Percentiles rank a stretch among this genome's conserved stretches.
These are phyloP conservation scores for Ormia ochracea DNA, from an alignment of 2,888 invertebrate genomes.

Conservation along the genomic window DNA sequence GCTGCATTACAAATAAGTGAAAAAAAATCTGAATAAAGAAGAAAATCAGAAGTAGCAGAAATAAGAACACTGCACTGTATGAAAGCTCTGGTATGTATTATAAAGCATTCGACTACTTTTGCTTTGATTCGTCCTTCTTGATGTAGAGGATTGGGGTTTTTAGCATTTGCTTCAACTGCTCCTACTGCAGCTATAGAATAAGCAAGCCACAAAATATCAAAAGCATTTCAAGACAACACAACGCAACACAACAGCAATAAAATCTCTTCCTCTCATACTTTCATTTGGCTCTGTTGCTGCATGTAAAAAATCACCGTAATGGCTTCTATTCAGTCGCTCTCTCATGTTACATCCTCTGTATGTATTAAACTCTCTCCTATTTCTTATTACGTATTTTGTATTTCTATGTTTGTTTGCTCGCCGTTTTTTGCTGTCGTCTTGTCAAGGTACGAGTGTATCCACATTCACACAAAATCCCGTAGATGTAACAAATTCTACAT, in stretches of 20 bases:
- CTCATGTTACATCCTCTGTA: slow-evolving; percentile 6
- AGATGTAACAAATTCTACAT: slow-evolving; percentile 11
- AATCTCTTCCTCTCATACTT: slow-evolving; percentile 21
- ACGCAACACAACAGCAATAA: slow-evolving; percentile 16
- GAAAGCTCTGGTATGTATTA: background rate
- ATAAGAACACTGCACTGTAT: background rate
- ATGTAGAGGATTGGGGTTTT: slow-evolving; percentile 69
- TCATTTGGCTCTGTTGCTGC: background rate
- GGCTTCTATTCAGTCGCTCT: slow-evolving; percentile 38
- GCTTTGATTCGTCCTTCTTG: slow-evolving; percentile 76
- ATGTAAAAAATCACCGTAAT: slow-evolving; percentile 54
- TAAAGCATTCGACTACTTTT: slow-evolving; percentile 70
- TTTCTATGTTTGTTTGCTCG: background rate
- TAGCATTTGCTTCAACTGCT: slow-evolving; percentile 67
- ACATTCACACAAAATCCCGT: slow-evolving; percentile 27
- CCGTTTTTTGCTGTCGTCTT: slow-evolving; percentile 10
- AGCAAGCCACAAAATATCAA: slow-evolving; percentile 75
- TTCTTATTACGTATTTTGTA: slow-evolving; percentile 6
- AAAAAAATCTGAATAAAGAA: too few relatives aligned
- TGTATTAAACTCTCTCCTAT: slow-evolving; percentile 30
- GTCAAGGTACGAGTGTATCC: background rate
- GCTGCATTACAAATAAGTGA: too few relatives aligned
- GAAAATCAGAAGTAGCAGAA: background rate
- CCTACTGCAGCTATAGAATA: slow-evolving; percentile 62
- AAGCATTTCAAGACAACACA: slow-evolving; percentile 40